Conservation (phyloP, 2,113 vertebrate genomes). For the Galeopterus variegatus region DNA sequence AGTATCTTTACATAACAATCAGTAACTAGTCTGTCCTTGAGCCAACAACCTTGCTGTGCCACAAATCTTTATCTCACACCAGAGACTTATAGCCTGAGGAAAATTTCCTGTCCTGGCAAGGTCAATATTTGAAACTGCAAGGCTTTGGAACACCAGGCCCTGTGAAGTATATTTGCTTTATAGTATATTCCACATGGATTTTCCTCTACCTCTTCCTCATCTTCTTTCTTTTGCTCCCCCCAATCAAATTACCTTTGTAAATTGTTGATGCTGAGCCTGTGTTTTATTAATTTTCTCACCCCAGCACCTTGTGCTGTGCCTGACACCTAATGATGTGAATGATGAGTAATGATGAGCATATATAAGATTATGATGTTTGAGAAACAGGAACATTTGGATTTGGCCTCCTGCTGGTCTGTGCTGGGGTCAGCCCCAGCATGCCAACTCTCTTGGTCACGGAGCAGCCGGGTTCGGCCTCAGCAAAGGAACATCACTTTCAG, state of each 20-base stretch:
- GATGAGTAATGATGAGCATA: not conserved
- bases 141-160: too few relatives aligned
- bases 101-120: too few relatives aligned
- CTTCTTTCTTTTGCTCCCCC: not conserved
- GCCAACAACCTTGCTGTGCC: too few relatives aligned
- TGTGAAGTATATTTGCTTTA: too few relatives aligned
- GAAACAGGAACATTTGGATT: not conserved
- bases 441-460: not conserved
- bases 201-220: not conserved
- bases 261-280: not conserved
- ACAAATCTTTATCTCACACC: too few relatives aligned
- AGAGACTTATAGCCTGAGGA: too few relatives aligned
- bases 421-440: not conserved
- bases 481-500: not conserved
- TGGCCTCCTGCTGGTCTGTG: too few relatives aligned
- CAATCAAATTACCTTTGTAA: not conserved
- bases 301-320: not conserved
- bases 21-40: too few relatives aligned
- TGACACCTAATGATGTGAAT: not conserved
- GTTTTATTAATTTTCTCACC: not conserved
- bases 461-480: not conserved
- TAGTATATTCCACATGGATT: not conserved
- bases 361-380: not conserved
- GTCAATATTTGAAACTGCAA: too few relatives aligned
- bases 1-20: too few relatives aligned